These are phyloP conservation scores for Pitangus sulphuratus DNA, from an alignment of 2,797 vertebrate species.

Conservation along the genomic window DNA sequence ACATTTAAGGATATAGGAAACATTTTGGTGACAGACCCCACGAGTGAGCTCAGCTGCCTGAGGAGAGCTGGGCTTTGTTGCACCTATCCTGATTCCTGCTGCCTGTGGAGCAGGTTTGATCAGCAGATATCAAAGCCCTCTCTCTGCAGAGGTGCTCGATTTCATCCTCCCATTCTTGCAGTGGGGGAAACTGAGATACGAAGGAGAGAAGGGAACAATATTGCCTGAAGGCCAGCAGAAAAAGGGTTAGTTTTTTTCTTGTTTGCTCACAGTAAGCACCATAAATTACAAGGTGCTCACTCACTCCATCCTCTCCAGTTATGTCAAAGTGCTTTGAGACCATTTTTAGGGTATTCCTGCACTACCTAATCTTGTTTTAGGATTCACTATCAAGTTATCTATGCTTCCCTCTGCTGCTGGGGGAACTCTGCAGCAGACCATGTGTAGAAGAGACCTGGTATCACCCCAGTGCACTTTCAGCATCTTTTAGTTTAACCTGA, in stretches of 20 bases:
- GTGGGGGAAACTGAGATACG: accelerated
- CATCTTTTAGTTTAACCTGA: background rate
- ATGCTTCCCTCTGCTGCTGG: background rate
- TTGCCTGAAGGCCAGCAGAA: background rate
- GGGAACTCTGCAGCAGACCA: background rate
- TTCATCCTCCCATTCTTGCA: background rate
- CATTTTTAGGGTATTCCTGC: background rate
- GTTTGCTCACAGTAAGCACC: background rate
- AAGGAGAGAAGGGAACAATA: background rate
- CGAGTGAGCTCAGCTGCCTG: accelerated
- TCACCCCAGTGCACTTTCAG: background rate
- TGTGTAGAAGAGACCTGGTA: accelerated
- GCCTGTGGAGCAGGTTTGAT: background rate
- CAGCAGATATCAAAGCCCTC: background rate
- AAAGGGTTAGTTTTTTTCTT: background rate
- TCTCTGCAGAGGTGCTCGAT: background rate
- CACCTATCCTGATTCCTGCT: background rate
- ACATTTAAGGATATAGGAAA: background rate
- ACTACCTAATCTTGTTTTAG: background rate
- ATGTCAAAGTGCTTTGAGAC: background rate
- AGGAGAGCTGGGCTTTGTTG: background rate
- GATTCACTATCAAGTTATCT: background rate
- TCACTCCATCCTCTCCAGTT: background rate
- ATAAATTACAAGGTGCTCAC: background rate
- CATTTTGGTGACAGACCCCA: background rate